Conservation (phyloP, 1,140 invertebrate genomes). For the Achroia grisella region DNA sequence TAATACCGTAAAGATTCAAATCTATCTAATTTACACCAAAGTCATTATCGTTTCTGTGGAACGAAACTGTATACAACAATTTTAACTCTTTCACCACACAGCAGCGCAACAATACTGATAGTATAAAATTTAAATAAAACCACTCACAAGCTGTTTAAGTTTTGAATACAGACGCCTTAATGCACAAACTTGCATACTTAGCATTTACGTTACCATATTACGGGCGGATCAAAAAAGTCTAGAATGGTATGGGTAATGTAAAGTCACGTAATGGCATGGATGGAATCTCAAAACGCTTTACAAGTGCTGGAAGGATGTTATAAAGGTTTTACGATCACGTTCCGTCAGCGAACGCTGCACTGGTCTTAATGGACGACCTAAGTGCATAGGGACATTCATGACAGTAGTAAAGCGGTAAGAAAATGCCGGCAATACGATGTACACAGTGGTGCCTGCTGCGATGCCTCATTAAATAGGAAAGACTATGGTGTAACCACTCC, state of each 20-base stretch:
- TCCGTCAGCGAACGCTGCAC: slow-evolving; percentile 62
- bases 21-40: too few relatives aligned
- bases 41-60: too few relatives aligned
- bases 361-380: slow-evolving; percentile 68
- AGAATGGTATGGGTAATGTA: slow-evolving; percentile 26
- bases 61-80: too few relatives aligned
- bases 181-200: slow-evolving; percentile 28
- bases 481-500: too few relatives aligned
- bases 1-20: too few relatives aligned
- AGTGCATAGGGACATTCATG: slow-evolving; percentile 69
- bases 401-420: slow-evolving; percentile 40
- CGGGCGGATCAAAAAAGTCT: slow-evolving; percentile 24
- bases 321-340: slow-evolving; percentile 70
- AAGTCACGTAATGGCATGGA: slow-evolving; percentile 54
- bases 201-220: slow-evolving; percentile 11
- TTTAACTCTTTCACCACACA: too few relatives aligned
- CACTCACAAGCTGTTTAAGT: neutral
- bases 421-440: slow-evolving; percentile 34
- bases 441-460: slow-evolving; percentile 22
- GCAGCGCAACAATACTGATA: slow-evolving; percentile 1
- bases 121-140: slow-evolving; percentile 9
- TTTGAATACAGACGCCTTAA: slow-evolving; percentile 20
- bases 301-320: slow-evolving; percentile 71
- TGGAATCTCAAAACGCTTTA: slow-evolving; percentile 66
- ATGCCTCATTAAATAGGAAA: slow-evolving; percentile 28